Evolutionary conservation across 2,888 invertebrate genomes (phyloP), one percentile per base, ranked within the genome.

Genomic region (Drosophila acutilabella): DNA sequence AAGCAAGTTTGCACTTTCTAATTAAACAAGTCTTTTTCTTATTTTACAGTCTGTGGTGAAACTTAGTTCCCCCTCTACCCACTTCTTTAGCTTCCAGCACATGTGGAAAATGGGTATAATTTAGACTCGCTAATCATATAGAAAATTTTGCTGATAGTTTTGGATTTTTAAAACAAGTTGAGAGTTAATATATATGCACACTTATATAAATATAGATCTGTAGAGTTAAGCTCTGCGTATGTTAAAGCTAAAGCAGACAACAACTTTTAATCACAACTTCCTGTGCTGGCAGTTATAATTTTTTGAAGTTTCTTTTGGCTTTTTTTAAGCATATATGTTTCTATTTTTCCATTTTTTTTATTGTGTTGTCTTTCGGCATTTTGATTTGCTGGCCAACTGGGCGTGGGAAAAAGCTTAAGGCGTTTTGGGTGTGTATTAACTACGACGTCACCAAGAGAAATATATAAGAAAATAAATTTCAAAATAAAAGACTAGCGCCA

Each of bases 321-420:
- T 44, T 54, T 54, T 33, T 44, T 54, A 54, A 54, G 42, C 42
- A 33, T 54, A 54, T 54, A 44, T 54, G 36, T 44, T 51, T 33
- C 11, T 13, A 36, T 36, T 36, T 36, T 4, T 60, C 33, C 10
- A 13, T 36, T 36, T 36, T 36, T 11, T 36, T 36, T 36, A 11
- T 30, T 64, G 30, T 45, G 26, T 42, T 41, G 53, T 61, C 41
- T 51, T 52, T 42, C 68, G 40, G 18, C 48, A 65, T 45, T 74
- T 66, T 71, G 78, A 68, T 80, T 83, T 74, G 81, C 67, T 81
- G 56, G 64, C 56, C 59, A 64, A 62, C 82, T 69, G 77, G 84
- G 80, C 89, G 87, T 88, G 87, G 87, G 89, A 88, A 83, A 86
- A 88, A 79, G 86, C 82, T 85, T 69, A 69, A 75, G 88, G 74